Evolutionary conservation across 2,113 vertebrate genomes (phyloP), one percentile per base, ranked within the genome.

Genomic region (Saguinus imperator): DNA sequence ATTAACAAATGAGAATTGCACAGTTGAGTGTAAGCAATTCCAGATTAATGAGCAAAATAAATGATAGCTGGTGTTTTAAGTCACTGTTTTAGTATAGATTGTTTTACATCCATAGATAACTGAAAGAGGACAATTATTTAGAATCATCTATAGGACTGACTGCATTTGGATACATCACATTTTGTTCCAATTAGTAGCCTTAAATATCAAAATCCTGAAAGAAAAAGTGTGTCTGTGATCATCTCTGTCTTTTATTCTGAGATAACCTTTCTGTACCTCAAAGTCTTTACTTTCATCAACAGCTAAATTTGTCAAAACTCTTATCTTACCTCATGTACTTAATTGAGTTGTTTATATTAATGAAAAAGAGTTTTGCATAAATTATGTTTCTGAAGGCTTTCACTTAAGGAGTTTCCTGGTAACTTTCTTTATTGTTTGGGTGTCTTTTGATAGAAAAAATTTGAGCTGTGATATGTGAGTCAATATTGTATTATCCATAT

Each of bases 391-490:
- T 70, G n/a, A 75, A 73, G 37, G 12, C 11, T 23, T 48, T 87
- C 45, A 21, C 37, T 95, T 92, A 72, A 94, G 48, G 50, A 90
- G 20, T 82, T 92, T 83, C 55, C 48, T 89, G 21, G 16, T 77
- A 40, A 89, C 52, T 52, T 48, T 21, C 32, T 68, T 93, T 76
- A 92, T 87, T 92, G 29, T 32, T 37, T 55, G 35, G 13, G 13
- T 93, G 16, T 80, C 17, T 87, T 93, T 87, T 84, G 73, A 68
- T 25, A 83, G 48, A 81, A 93, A 61, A 91, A 90, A 93, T 29
- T 29, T 50, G 9, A 68, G n/a, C 18, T 81, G 21, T 57, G 29
- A 72, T 55, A 18, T 52, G 72, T 14, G 73, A 68, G 52, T 77
- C 61, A 87, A 58, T 64, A 77, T 25, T 89, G 3, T 76, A 0